Percentiles rank a stretch among this genome's conserved stretches.
These are phyloP conservation scores for Calyptommatus sinebrachiatus DNA, from an alignment of 2,113 vertebrate genomes.

Conservation along the genomic window DNA sequence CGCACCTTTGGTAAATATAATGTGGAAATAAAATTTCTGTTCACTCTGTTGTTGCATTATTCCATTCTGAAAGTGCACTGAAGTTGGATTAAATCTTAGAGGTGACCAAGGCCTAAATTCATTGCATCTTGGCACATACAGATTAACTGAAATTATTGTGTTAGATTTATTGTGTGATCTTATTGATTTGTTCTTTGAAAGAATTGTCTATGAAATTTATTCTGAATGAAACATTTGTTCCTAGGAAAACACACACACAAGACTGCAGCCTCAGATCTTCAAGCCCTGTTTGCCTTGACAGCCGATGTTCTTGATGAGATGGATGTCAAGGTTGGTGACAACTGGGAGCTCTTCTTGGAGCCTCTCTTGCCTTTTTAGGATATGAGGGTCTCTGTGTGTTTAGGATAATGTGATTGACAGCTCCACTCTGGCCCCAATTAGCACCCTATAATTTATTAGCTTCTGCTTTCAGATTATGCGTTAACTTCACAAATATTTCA, in stretches of 20 bases:
- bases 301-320: slow-evolving; percentile 54
- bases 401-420: slow-evolving; percentile 79
- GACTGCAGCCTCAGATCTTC: background rate
- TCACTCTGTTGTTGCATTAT: too few species aligned
- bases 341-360: slow-evolving; percentile 73
- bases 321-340: slow-evolving; percentile 76
- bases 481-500: slow-evolving; percentile 88
- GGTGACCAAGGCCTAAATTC: background rate
- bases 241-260: background rate
- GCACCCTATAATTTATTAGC: slow-evolving; percentile 86
- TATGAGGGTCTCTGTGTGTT: slow-evolving; percentile 80
- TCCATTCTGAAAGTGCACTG: too few species aligned
- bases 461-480: slow-evolving; percentile 86
- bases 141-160: background rate
- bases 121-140: background rate
- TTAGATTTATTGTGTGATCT: background rate
- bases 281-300: slow-evolving; percentile 37
- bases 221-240: background rate
- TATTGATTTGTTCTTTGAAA: background rate
- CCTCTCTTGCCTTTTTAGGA: slow-evolving; percentile 84
- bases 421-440: slow-evolving; percentile 83
- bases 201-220: background rate
- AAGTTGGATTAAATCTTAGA: too few species aligned
- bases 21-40: too few species aligned
- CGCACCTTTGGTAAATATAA: too few species aligned